phyloP scores from a whole-genome alignment of 2,113 vertebrate species.

The Hassar affinis region DNA sequence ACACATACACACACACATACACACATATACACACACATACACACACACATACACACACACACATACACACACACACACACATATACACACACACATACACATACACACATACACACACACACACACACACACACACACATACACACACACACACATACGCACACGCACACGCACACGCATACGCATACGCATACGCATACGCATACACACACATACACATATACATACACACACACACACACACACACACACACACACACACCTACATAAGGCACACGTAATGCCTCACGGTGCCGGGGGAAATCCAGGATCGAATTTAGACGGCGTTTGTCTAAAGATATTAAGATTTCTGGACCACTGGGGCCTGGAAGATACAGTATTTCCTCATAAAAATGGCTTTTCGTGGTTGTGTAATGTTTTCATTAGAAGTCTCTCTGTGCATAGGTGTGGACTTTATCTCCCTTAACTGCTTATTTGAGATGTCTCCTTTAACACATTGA shows the following conservation, averaged over 20 bases:
- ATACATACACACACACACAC: no score
- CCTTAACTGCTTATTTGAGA: background rate
- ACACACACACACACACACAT: background rate
- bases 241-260: background rate
- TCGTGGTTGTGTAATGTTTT: conserved; percentile 25
- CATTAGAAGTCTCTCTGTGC: background rate
- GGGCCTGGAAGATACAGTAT: conserved; percentile 7
- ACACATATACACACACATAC: background rate
- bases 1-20: background rate
- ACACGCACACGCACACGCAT: background rate
- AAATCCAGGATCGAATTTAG: conserved; percentile 31
- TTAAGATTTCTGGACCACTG: conserved; percentile 21
- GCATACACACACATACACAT: background rate
- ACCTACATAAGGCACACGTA: background rate
- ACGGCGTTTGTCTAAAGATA: conserved; percentile 39
- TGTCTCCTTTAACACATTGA: background rate
- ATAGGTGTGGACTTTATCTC: background rate
- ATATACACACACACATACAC: background rate
- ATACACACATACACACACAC: background rate
- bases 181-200: background rate
- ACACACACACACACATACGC: background rate
- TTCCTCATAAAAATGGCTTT: conserved; percentile 31
- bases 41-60: background rate
- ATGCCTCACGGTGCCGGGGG: background rate
- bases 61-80: background rate